Base-by-base conservation (phyloP, 2,113 vertebrate genomes). In the Ciconia maguari region DNA sequence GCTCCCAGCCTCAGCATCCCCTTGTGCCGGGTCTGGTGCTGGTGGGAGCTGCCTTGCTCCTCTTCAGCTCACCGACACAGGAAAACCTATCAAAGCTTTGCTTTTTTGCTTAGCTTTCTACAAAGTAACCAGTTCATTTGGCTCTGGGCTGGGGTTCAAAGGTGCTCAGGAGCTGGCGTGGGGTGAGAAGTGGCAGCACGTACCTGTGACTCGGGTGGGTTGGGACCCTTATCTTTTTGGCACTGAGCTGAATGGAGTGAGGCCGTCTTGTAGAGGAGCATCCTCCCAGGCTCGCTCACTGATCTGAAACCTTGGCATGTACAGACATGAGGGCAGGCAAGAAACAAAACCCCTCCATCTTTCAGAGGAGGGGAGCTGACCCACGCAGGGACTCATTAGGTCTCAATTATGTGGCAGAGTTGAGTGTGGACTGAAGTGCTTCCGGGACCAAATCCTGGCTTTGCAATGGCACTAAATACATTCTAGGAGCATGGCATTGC, bases 1-100 rank as follows among this genome's bases (percentile, higher is more conserved):
- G 3, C 27, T 71, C 55, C 30, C 8, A 32, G 42, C 69, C n/a
- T 92, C 25, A 26, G 46, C 65, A 69, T 74, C 52, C 14, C 29
- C 48, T 26, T 2, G 6, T 52, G 38, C 58, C 0, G 1, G 0
- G 0, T 19, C 34, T 1, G 0, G 12, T 51, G n/a, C n/a, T 70
- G 38, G 36, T 3, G 1, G 36, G 29, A 78, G 21, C 51, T 72
- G 17, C 65, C 32, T 60, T 38, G 25, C 46, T 87, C 12, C 25
- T 42, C 1, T 58, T 82, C 32, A 60, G 42, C 51, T 91, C 34
- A 8, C 16, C 54, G 36, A 57, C 27, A 10, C 38, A 52, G 74
- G 18, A 68, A 78, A 60, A 48, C 19, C 21, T 72, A 4, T 12
- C 44, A 80, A 61, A 74, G 15, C 30, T 54, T 62, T 74, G 10